Conservation (phyloP, 2,113 vertebrate species). For the Sarotherodon lohbergeri region DNA sequence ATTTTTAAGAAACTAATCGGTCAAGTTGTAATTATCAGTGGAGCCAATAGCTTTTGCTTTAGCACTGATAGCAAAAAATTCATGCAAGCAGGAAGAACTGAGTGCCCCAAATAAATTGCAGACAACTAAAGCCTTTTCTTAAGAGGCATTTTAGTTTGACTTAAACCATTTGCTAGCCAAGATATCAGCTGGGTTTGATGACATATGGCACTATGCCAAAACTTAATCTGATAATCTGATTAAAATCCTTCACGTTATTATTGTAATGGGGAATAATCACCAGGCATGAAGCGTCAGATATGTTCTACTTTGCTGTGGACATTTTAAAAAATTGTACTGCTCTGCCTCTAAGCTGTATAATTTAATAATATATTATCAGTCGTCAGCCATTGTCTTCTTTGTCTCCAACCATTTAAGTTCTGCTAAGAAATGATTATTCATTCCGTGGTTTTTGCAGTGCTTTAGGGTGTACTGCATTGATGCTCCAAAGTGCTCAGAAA, state of each 20-base stretch:
- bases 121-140: background rate
- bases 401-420: background rate
- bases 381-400: background rate
- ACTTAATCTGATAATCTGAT: background rate
- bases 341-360: background rate
- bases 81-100: background rate
- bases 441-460: background rate
- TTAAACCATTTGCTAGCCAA: background rate
- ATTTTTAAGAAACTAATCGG: background rate
- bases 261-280: background rate
- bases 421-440: background rate
- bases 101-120: background rate
- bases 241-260: background rate
- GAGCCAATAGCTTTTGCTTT: background rate
- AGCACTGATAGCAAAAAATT: background rate
- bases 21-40: background rate
- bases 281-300: background rate
- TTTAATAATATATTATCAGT: background rate
- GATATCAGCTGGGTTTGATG: background rate
- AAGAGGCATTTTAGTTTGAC: background rate
- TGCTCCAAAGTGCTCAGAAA: constrained; percentile 18
- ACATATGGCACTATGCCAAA: background rate
- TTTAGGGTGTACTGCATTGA: background rate
- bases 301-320: background rate
- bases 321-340: background rate